phyloP scores from a whole-genome alignment of 2,888 invertebrate genomes.

The Scaptomyza polygonia region DNA sequence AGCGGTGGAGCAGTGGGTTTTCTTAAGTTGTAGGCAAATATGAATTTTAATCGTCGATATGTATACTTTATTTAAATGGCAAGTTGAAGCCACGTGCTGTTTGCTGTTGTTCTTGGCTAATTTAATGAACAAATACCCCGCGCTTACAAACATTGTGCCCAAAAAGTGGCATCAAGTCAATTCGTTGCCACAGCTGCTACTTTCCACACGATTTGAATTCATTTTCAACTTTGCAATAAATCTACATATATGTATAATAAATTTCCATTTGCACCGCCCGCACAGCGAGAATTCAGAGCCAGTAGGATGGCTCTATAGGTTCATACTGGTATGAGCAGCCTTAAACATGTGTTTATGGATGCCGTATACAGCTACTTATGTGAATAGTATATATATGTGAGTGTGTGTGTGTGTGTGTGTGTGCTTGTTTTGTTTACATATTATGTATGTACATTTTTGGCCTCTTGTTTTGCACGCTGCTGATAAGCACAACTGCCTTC shows the following conservation, averaged over 20 bases:
- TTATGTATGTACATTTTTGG: slow-evolving; percentile 72
- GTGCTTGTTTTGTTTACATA: slow-evolving; percentile 64
- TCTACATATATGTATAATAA: slow-evolving; percentile 75
- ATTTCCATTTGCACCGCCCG: slow-evolving; percentile 62
- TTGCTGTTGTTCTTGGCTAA: slow-evolving; percentile 28
- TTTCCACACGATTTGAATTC: slow-evolving; percentile 60
- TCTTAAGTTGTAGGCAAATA: background rate
- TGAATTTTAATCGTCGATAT: slow-evolving; percentile 9
- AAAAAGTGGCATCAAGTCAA: slow-evolving; percentile 17
- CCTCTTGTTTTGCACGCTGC: slow-evolving; percentile 63
- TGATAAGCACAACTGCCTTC: slow-evolving; percentile 51
- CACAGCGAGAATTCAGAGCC: background rate
- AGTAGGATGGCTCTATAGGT: slow-evolving; percentile 16
- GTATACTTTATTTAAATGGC: slow-evolving; percentile 11
- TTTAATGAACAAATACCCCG: slow-evolving; percentile 30
- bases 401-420: slow-evolving; percentile 24
- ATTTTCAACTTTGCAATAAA: slow-evolving; percentile 72
- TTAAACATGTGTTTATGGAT: slow-evolving; percentile 69
- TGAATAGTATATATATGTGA: slow-evolving; percentile 16
- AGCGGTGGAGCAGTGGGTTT: too few relatives aligned
- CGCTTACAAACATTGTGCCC: background rate
- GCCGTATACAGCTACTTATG: slow-evolving; percentile 19
- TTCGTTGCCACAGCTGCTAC: slow-evolving; percentile 51
- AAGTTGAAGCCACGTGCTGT: slow-evolving; percentile 1
- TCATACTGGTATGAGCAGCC: slow-evolving; percentile 64